phyloP scores from a whole-genome alignment of 1,140 invertebrate species.

The Scaptomyza hsui region DNA sequence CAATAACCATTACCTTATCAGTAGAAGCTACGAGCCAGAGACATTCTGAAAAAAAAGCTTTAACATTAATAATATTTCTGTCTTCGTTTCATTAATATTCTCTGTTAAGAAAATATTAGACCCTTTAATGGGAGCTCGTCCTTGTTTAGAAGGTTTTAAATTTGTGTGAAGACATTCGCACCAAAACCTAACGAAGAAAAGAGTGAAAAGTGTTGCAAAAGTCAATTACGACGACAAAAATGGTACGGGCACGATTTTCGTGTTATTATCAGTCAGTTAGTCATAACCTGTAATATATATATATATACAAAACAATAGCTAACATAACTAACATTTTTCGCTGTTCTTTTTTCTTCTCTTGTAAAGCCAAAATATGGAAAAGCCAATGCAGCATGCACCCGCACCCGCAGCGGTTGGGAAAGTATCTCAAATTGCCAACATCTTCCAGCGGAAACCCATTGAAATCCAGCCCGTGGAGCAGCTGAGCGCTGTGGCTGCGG shows the following conservation, averaged over 20 bases:
- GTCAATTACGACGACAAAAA: conserved; percentile 55
- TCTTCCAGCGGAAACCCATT: conserved; percentile 90
- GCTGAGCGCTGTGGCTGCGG: conserved; percentile 74
- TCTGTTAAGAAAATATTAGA: conserved; percentile 10
- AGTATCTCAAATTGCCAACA: conserved; percentile 95
- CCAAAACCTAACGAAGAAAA: conserved; percentile 39
- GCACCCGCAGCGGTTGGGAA: conserved; percentile 88
- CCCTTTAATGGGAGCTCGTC: conserved; percentile 28
- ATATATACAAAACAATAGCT: too few relatives aligned
- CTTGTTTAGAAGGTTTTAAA: neutral
- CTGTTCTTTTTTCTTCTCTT: neutral
- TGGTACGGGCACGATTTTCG: conserved; percentile 56
- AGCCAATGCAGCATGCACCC: conserved; percentile 87
- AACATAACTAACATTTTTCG: neutral
- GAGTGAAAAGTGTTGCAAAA: conserved; percentile 61
- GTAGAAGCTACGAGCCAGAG: conserved; percentile 33
- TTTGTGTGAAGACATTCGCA: too few relatives aligned
- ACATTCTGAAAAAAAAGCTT: neutral
- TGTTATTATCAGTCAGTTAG: conserved; percentile 24
- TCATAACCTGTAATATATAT: conserved; percentile 31
- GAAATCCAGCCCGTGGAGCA: conserved; percentile 82
- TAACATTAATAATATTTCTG: neutral
- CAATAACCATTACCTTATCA: conserved; percentile 67
- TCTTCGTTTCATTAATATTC: conserved; percentile 5
- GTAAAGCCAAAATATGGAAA: conserved; percentile 85